These are phyloP conservation scores for Mormyrus lacerda DNA, from an alignment of 2,113 vertebrate species.

Conservation along the genomic window DNA sequence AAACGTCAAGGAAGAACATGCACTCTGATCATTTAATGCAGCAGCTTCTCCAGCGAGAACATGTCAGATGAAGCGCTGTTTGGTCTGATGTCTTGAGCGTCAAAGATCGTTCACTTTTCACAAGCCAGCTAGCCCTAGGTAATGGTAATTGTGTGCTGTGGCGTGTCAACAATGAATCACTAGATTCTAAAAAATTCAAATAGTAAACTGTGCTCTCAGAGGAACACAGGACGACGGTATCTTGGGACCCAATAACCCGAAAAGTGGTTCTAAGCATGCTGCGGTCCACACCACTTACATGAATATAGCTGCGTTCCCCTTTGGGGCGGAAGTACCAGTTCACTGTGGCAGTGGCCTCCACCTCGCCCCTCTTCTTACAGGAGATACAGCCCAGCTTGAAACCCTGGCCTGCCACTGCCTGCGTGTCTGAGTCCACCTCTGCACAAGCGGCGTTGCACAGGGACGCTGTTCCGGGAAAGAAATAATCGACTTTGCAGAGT, in stretches of 20 bases:
- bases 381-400: conserved; percentile 86
- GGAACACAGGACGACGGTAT: not conserved
- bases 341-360: conserved; percentile 52
- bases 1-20: not conserved
- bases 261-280: not conserved
- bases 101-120: not conserved
- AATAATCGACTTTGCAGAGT: not conserved
- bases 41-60: not conserved
- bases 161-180: too few relatives aligned
- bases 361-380: conserved; percentile 78
- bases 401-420: conserved; percentile 64
- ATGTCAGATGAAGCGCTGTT: not conserved
- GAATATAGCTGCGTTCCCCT: conserved; percentile 55
- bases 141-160: too few relatives aligned
- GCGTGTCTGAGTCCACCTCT: conserved; percentile 77
- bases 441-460: conserved; percentile 66
- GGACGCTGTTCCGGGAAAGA: conserved; percentile 27
- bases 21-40: not conserved
- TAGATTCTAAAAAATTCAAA: too few relatives aligned
- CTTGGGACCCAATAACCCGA: not conserved
- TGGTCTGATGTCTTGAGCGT: not conserved
- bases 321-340: conserved; percentile 73
- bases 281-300: conserved; percentile 43
- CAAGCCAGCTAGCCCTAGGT: not conserved
- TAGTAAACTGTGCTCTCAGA: not conserved